Percentiles rank a stretch among this genome's conserved stretches.
Evolutionary conservation across 23 tunicate species (phyloP).

Genomic region (Ascidia mentula): DNA sequence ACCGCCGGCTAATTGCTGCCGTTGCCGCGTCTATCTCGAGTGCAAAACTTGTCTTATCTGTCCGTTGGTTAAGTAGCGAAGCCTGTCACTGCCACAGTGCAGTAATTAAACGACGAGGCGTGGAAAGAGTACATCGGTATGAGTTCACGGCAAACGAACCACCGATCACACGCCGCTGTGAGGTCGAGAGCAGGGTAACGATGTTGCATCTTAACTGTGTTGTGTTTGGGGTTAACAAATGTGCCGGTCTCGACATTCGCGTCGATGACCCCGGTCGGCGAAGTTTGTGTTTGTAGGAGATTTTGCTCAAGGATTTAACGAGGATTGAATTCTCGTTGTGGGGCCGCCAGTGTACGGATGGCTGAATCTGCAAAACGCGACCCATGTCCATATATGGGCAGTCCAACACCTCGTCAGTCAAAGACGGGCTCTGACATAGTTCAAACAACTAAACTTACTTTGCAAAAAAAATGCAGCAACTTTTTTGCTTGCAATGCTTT

Average conservation of each 20-base stretch:
- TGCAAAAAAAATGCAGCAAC: slow-evolving; percentile 4
- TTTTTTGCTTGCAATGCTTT: no score
- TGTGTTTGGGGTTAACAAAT: slow-evolving; percentile 1
- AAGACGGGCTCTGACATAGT: background rate
- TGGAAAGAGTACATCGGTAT: background rate
- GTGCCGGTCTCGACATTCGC: background rate
- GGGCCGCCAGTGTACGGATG: background rate
- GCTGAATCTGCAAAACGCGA: background rate
- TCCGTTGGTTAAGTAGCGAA: slow-evolving; percentile 3
- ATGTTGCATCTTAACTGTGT: no score
- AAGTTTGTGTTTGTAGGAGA: background rate
- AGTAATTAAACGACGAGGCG: background rate
- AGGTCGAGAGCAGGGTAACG: background rate
- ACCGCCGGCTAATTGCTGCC: slow-evolving; percentile 1
- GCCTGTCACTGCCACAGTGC: background rate
- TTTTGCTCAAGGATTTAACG: background rate
- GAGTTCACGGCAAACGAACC: background rate
- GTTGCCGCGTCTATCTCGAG: background rate
- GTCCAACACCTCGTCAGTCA: background rate
- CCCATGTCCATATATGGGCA: background rate
- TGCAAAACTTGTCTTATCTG: background rate
- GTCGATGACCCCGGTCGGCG: background rate
- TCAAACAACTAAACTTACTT: background rate
- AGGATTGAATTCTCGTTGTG: slow-evolving; percentile 8
- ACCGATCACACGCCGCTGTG: background rate